Conservation (phyloP, 2,888 invertebrate genomes). For the Hermaeophaga mercurialis region DNA sequence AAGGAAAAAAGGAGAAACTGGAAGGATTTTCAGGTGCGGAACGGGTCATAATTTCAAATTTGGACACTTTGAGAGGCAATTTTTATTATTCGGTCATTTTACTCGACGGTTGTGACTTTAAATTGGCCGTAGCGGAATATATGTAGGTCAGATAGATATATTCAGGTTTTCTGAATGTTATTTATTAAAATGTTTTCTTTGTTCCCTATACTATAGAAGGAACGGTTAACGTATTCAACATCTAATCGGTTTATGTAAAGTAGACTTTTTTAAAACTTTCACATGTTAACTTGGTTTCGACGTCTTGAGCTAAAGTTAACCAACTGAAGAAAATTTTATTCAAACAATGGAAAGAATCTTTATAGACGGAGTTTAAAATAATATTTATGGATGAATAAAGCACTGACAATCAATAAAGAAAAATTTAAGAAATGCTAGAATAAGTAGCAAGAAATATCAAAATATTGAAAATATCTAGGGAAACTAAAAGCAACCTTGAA, state of each 20-base stretch:
- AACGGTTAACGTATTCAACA: not conserved
- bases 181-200: conserved; percentile 4
- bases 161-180: not conserved
- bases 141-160: conserved; percentile 2
- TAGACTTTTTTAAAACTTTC: too few species aligned
- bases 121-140: conserved; percentile 6
- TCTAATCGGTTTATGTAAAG: not conserved
- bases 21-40: conserved; percentile 7
- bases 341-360: too few species aligned
- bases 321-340: too few species aligned
- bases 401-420: too few species aligned
- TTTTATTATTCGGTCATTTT: conserved; percentile 12
- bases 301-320: too few species aligned
- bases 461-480: too few species aligned
- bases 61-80: conserved; percentile 3
- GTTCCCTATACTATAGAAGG: not conserved
- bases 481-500: too few species aligned
- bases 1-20: not conserved
- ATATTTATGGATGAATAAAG: too few species aligned
- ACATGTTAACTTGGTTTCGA: too few species aligned
- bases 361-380: too few species aligned
- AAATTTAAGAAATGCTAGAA: too few species aligned
- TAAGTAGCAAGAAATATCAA: too few species aligned
- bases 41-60: conserved; percentile 4
- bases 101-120: conserved; percentile 1